Base-by-base conservation (phyloP, 2,888 invertebrate species). In the Leucozona laternaria region DNA sequence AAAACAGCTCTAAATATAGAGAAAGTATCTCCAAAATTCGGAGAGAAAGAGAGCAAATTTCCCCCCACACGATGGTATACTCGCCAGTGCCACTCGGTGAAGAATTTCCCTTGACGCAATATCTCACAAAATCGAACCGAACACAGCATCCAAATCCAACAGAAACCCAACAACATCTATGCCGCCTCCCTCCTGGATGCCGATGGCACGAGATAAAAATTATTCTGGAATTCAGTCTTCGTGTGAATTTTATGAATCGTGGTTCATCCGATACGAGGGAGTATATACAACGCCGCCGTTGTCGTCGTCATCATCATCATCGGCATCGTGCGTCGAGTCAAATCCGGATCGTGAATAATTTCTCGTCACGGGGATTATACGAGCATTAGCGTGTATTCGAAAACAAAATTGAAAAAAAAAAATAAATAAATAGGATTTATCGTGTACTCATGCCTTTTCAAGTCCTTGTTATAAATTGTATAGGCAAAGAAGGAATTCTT, bases 211-310 rank as follows among this genome's bases (percentile, higher is more conserved):
- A 84, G 84, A 76, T 84, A 78, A 79, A 78, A 82, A 64, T 40
- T 70, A 82, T 82, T 86, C 70, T 62, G 79, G 75, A 88, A 79
- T 89, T 91, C 89, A 92, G 91, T 92, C 91, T 91, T 92, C 90
- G 90, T 92, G 92, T 91, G 92, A 90, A 89, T 92, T 90, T 89
- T 89, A 90, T 89, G 90, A 90, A 89, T 90, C 89, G 89, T 90
- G 90, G 92, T 90, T 82, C 70, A 75, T 68, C 55, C 68, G 68
- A 40, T 37, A 48, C 53, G 66, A 60, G 64, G 62, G 75, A 55
- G 25, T 60, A 22, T 4, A 25, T 13, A 8, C 31, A 31, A 31
- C 2, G 10, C 17, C 22, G 13, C 28, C 45, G 57, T 22, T 22
- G 22, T 17, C 31, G 28, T 20, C 31, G 48, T 28, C 28, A 28